Evolutionary conservation across 2,888 invertebrate genomes (phyloP).

Genomic region (Cistogaster globosa): DNA sequence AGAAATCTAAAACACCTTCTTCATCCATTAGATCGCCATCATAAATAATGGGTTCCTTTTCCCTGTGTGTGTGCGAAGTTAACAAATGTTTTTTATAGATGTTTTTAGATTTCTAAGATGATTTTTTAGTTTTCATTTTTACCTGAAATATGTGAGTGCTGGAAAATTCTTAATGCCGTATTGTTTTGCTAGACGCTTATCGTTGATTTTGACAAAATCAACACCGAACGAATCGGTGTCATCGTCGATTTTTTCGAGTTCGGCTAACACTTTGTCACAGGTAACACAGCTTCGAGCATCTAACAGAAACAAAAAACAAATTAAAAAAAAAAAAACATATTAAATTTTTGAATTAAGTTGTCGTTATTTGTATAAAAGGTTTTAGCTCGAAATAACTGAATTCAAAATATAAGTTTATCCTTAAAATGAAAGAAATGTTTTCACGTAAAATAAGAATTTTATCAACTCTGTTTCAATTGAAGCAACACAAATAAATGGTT

Average conservation of each 20-base stretch:
- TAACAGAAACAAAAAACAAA: slow-evolving; percentile 79
- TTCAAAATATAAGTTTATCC: too few species aligned
- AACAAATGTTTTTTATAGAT: background rate
- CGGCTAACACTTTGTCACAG: slow-evolving; percentile 94
- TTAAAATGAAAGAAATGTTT: too few species aligned
- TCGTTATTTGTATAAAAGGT: too few species aligned
- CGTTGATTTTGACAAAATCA: slow-evolving; percentile 97
- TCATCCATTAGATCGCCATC: slow-evolving; percentile 98
- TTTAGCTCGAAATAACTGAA: too few species aligned
- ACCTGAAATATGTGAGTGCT: slow-evolving; percentile 95
- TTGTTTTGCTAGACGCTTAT: slow-evolving; percentile 97
- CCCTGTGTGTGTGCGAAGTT: slow-evolving; percentile 84
- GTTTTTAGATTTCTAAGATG: background rate
- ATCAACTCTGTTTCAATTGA: too few species aligned
- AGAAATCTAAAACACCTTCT: slow-evolving; percentile 95
- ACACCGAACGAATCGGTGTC: slow-evolving; percentile 97
- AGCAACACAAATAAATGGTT: too few species aligned
- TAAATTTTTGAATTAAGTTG: too few species aligned
- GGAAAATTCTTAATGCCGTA: slow-evolving; percentile 98
- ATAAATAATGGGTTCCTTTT: slow-evolving; percentile 97
- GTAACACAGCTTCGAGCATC: slow-evolving; percentile 96
- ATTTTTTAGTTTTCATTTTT: slow-evolving; percentile 56
- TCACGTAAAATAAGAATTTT: too few species aligned
- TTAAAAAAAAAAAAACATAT: background rate
- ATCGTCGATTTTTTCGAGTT: slow-evolving; percentile 97